Evolutionary conservation across 2,888 invertebrate species (phyloP), one percentile per base, ranked within the genome.

Genomic region (Trissolcus japonicus): DNA sequence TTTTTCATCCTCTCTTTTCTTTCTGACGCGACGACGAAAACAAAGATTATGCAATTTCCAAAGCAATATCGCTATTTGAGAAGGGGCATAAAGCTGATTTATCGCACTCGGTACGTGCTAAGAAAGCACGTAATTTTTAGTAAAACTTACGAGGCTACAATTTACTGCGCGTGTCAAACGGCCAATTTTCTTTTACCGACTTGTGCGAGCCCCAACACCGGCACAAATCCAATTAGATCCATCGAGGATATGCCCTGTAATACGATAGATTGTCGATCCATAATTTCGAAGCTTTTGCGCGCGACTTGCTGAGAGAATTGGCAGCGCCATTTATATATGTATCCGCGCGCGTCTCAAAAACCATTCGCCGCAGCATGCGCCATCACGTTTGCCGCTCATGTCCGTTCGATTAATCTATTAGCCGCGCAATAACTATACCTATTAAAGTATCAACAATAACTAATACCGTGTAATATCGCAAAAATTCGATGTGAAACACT

Each of bases 211-310:
- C 35, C 75, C 79, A 75, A 79, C 69, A 78, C 67, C 61, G 61
- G 69, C 71, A 61, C 74, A 78, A 82, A 80, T 80, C 76, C 80
- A 80, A 80, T 82, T 82, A 79, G 76, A 80, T 76, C 79, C 72
- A 79, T 79, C 72, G 79, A 73, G 69, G 68, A 75, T 75, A 72
- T 78, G 76, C 72, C 60, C 35, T 35, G 35, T 69, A 66, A 76
- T 68, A 75, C 73, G 72, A 80, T 79, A 77, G 77, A 79, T 78
- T 72, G 76, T 76, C 75, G 76, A 69, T 76, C 74, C 69, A 79
- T 80, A 79, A 80, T 79, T 79, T 80, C 71, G 72, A 63, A 72
- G 75, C 69, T 71, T 74, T 62, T 46, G 69, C 76, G 60, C 51
- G 69, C 76, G 65, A 74, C 73, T 65, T 74, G 53, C 77, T 65